Percentiles rank a stretch among this genome's conserved stretches.
phyloP scores from a whole-genome alignment of 2,113 vertebrate species.

The Zosterops hypoxanthus region DNA sequence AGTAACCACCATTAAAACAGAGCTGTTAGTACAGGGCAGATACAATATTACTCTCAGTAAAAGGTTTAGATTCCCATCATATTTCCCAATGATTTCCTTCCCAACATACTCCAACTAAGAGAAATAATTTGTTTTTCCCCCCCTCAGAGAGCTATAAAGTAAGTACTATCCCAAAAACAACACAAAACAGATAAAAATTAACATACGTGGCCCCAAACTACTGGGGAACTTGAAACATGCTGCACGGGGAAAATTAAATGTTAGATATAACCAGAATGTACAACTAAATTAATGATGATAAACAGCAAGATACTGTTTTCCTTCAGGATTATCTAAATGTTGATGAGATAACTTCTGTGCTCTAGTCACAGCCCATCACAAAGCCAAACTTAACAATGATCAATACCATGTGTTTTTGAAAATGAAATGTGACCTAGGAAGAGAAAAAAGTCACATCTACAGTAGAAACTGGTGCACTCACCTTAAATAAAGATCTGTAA shows the following conservation, averaged over 20 bases:
- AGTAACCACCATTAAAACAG: background rate
- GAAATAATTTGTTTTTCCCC: rapidly evolving
- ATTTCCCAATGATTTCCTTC: background rate
- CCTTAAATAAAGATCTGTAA: background rate
- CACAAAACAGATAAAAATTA: background rate
- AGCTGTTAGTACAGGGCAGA: background rate
- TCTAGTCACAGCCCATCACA: background rate
- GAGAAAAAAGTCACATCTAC: background rate
- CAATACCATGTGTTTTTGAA: background rate
- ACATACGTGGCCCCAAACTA: rapidly evolving
- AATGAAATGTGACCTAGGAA: background rate
- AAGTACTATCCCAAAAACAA: background rate
- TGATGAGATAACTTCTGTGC: background rate
- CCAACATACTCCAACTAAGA: background rate
- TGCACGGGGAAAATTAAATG: background rate
- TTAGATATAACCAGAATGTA: background rate
- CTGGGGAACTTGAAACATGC: background rate
- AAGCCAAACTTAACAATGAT: background rate
- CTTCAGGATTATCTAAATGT: background rate
- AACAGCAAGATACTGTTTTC: background rate
- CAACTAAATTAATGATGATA: background rate
- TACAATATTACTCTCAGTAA: background rate
- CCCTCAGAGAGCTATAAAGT: background rate
- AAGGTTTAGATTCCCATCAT: background rate
- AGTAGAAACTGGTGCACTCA: background rate